Base-by-base conservation (phyloP, 1,140 invertebrate species). In the Bicyclus anynana region DNA sequence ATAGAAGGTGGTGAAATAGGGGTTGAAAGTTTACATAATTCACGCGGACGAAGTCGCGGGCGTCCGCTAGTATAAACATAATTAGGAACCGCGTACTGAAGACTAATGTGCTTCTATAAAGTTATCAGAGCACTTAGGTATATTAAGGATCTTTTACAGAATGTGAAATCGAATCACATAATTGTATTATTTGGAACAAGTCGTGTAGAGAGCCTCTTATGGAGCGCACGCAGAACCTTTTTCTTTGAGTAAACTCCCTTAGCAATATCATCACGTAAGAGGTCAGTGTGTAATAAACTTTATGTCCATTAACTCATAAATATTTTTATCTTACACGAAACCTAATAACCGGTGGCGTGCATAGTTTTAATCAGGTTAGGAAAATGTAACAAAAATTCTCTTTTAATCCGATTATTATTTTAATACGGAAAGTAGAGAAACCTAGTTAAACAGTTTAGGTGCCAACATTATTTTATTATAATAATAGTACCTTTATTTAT, bases 211-310 rank as follows among this genome's bases (percentile, higher is more conserved):
- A 40, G 37, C 2, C 35, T 38, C 16, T 14, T 38, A 38, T 14
- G 9, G 5, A 9, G 2, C 3, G 10, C 16, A 16, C 37, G 14
- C 4, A 16, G 5, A 40, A 40, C 37, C 13, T 17, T 17, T 40
- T 40, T 40, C 16, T 16, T 40, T 1, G 37, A 16, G 37, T 2
- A 17, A 40, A 17, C 6, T 17, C 17, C 12, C 37, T 40, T 40
- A 40, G 37, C 14, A 40, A 40, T 17, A 40, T 40, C 13, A 40
- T 40, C 37, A 14, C 37, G 37, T 40, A 14, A 40, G 16, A 40
- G 37, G 37, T 17, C 37, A 40, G 37, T 40, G 37, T 40, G 6
- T 40, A 40, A 40, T 40, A 40, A 40, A 40, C 37, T 14, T 40
- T 40, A 40, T 17, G 37, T 2, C 13, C 37, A 14, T 17, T 17